Conservation (phyloP, 2,113 vertebrate species). For the Neoarius graeffei region DNA sequence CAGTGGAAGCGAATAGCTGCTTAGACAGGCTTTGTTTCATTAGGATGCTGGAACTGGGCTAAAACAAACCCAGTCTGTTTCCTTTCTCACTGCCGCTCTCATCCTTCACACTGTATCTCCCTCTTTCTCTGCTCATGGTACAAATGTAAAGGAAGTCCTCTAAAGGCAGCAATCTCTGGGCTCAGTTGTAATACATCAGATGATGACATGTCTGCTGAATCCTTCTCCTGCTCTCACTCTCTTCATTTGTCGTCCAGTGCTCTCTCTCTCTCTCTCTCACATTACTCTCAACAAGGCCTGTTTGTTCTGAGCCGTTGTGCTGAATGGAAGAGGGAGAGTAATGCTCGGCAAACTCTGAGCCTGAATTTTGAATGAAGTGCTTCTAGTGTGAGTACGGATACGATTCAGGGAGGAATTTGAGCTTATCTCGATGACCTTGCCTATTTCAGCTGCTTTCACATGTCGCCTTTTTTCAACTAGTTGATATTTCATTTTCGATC, state of each 20-base stretch:
- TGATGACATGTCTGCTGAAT: not conserved
- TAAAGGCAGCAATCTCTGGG: constrained; percentile 34
- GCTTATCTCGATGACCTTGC: not conserved
- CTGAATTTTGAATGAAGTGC: constrained; percentile 25
- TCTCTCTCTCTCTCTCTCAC: constrained; percentile 1
- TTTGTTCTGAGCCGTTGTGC: constrained; percentile 35
- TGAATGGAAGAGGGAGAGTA: constrained; percentile 11
- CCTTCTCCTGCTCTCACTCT: not conserved
- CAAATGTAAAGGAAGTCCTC: constrained; percentile 30
- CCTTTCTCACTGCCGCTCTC: constrained; percentile 8
- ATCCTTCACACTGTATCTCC: constrained; percentile 19
- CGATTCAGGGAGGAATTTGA: constrained; percentile 14
- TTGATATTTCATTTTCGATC: not conserved
- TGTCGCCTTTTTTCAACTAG: constrained; percentile 1
- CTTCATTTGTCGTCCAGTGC: not conserved
- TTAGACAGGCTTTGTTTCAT: constrained; percentile 69
- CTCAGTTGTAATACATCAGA: not conserved
- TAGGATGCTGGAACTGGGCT: constrained; percentile 54
- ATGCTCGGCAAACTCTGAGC: constrained; percentile 6
- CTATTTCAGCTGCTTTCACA: not conserved
- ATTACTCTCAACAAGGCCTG: constrained; percentile 26
- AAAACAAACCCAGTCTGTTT: constrained; percentile 64
- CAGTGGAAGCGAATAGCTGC: constrained; percentile 60
- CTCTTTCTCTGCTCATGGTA: not conserved
- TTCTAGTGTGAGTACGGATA: constrained; percentile 6